phyloP scores from a whole-genome alignment of 2,888 invertebrate genomes.

The Tiliacea citrago region DNA sequence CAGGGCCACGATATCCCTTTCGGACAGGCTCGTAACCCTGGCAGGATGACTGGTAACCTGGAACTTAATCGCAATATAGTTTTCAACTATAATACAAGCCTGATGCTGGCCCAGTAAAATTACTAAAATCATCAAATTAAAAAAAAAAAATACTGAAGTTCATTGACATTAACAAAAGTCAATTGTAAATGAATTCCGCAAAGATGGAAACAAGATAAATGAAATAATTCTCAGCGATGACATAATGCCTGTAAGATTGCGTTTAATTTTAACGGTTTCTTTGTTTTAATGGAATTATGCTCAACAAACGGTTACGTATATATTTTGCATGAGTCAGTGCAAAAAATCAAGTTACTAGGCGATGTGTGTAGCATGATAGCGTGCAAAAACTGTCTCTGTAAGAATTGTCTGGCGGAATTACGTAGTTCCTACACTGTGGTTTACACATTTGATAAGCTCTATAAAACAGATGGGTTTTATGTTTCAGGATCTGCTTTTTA shows the following conservation, averaged over 20 bases:
- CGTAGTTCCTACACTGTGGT: slow-evolving; percentile 20
- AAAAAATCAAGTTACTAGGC: slow-evolving; percentile 52
- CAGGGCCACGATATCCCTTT: too few species aligned
- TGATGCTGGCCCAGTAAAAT: background rate
- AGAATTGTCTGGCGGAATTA: slow-evolving; percentile 50
- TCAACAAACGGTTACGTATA: slow-evolving; percentile 46
- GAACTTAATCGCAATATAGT: background rate
- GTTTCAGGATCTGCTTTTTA: slow-evolving; percentile 2
- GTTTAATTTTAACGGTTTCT: slow-evolving; percentile 46
- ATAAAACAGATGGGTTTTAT: slow-evolving; percentile 30
- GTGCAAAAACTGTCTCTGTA: slow-evolving; percentile 51
- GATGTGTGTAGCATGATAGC: slow-evolving; percentile 44
- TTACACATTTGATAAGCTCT: slow-evolving; percentile 60
- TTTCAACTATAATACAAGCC: background rate
- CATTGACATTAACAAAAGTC: slow-evolving; percentile 23
- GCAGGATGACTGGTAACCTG: too few species aligned
- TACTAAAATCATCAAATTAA: background rate
- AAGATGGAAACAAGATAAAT: slow-evolving; percentile 29
- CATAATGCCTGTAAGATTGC: slow-evolving; percentile 49
- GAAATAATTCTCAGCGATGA: slow-evolving; percentile 46
- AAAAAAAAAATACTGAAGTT: slow-evolving; percentile 13
- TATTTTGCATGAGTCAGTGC: slow-evolving; percentile 52
- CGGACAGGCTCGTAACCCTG: too few species aligned
- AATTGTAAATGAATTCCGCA: slow-evolving; percentile 36
- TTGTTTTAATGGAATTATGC: slow-evolving; percentile 43